Percentiles rank a stretch among this genome's conserved stretches.
phyloP scores from a whole-genome alignment of 2,113 vertebrate genomes.

The Haemorhous mexicanus region DNA sequence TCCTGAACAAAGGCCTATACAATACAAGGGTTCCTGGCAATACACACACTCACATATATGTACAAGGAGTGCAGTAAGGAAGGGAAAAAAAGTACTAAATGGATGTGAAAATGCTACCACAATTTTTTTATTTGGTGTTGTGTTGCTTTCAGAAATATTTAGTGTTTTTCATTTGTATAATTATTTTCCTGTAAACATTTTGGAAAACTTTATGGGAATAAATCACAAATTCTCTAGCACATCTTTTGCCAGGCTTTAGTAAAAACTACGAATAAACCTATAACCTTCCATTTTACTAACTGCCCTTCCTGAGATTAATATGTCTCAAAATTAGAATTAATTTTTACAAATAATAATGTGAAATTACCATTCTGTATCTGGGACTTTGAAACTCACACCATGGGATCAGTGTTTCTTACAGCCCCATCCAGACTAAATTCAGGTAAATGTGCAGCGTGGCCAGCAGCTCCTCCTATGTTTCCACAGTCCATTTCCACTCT shows the following conservation, averaged over 20 bases:
- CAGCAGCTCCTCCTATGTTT: background rate
- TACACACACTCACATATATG: background rate
- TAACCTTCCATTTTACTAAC: background rate
- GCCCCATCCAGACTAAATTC: background rate
- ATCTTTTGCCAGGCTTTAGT: background rate
- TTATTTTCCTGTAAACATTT: background rate
- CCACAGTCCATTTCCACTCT: background rate
- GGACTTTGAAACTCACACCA: background rate
- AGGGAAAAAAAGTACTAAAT: background rate
- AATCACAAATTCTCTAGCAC: background rate
- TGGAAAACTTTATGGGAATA: background rate
- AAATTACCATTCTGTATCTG: background rate
- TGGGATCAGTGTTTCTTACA: background rate
- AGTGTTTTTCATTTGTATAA: background rate
- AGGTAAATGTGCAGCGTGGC: background rate
- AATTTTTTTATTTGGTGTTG: background rate
- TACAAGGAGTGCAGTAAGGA: background rate
- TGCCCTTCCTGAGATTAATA: background rate
- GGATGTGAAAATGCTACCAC: background rate
- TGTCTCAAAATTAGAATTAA: background rate
- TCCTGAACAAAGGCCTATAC: background rate
- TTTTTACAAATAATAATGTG: background rate
- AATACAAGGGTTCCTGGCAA: background rate
- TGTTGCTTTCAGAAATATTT: background rate
- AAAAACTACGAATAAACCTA: background rate